Evolutionary conservation across 2,888 invertebrate species (phyloP).

Genomic region (Esperia sulphurella): DNA sequence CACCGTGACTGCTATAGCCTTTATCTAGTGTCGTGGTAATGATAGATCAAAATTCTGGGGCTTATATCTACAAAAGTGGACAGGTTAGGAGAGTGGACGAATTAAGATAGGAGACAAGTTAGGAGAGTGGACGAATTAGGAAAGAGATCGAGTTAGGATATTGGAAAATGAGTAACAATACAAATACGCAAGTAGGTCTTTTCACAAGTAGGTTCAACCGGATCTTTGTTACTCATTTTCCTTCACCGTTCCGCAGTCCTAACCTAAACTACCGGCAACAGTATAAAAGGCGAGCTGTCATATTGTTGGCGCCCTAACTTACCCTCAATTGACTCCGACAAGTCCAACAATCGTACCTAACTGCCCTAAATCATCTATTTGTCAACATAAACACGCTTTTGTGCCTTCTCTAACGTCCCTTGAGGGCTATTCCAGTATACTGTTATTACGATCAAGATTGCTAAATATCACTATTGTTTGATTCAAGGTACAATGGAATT

Average conservation of each 20-base stretch:
- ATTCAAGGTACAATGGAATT: no score
- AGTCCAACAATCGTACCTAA: constrained; percentile 17
- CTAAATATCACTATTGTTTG: neutral
- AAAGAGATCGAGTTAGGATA: no score
- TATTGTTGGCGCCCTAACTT: constrained; percentile 2
- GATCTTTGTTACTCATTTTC: neutral
- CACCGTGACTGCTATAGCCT: no score
- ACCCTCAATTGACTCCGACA: constrained; percentile 27
- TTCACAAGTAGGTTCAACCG: no score
- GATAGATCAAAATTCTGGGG: no score
- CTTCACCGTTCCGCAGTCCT: neutral
- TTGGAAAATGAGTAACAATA: no score
- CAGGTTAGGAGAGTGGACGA: no score
- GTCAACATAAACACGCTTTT: constrained; percentile 25
- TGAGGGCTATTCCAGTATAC: neutral
- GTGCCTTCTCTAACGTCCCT: constrained; percentile 1
- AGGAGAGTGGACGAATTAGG: no score
- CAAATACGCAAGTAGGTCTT: no score
- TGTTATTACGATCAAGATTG: constrained; percentile 4
- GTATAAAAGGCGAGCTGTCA: constrained; percentile 1
- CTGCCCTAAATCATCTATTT: constrained; percentile 52
- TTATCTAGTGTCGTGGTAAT: no score
- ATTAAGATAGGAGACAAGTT: no score
- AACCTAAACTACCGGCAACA: neutral
- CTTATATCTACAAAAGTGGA: no score